Base-by-base conservation (phyloP, 1,140 invertebrate species). In the Diabrotica virgifera region DNA sequence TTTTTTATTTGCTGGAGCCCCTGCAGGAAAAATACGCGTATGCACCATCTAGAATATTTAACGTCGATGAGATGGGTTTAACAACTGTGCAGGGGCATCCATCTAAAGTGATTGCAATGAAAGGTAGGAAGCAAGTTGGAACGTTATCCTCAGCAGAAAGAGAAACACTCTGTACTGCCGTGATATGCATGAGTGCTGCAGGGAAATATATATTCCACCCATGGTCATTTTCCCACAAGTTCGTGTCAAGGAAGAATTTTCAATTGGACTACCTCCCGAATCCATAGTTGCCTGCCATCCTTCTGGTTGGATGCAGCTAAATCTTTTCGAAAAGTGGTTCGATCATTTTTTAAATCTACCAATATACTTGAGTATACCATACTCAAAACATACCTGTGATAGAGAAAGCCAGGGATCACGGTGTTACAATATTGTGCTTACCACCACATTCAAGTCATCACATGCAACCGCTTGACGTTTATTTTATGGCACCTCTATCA, bases 151-250 rank as follows among this genome's bases (percentile, higher is more conserved):
- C n/a, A n/a, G n/a, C n/a, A n/a, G n/a, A n/a, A n/a, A n/a, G 64
- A 38, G 64, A 57, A 38, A 75, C 74, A 68, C 76, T 80, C 35
- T 76, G 82, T 0, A 84, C 82, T 36, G 63, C 81, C 40, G 64
- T 75, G 46, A 72, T 70, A 67, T 72, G 74, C 52, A 75, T 81
- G 62, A 78, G 65, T 75, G 79, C 79, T 58, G 67, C n/a, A n/a
- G n/a, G n/a, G n/a, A n/a, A n/a, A n/a, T n/a, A n/a, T n/a, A n/a
- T n/a, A n/a, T 83, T 24, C 78, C 80, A 12, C 80, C 78, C n/a
- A 60, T 81, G 58, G 50, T 63, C 11, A 63, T 46, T 66, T 66
- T 4, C 13, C 63, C 63, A 59, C 36, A 53, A 59, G 46, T 76
- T 73, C 70, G 70, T 58, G 65, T 70, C 62, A 72, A 66, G 52